Evolutionary conservation across 2,113 vertebrate genomes (phyloP), one percentile per base, ranked within the genome.

Genomic region (Cepphus grylle): DNA sequence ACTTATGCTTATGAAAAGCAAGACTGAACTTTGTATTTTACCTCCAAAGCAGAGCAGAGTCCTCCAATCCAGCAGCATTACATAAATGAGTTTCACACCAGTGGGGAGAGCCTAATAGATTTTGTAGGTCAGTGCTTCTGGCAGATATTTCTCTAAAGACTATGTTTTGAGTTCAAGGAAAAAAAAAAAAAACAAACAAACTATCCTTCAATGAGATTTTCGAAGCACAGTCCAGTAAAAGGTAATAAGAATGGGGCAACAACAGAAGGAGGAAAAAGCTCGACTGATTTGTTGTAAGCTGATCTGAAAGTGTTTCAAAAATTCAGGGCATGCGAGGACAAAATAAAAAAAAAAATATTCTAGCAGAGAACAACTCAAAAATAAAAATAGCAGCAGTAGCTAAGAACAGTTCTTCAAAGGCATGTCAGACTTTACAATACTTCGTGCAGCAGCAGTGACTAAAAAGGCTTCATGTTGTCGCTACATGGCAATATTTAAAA

Each of bases 401-500:
- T 94, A 89, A 79, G 94, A 92, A 89, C 78, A 81, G 71, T 8
- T 93, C 96, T 97, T 97, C 96, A 97, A 96, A 97, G 91, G 63
- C 80, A 96, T 93, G 94, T 95, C 95, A 97, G 93, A 66, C 71
- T 96, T 90, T 34, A 65, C 80, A 92, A 90, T 87, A 81, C 79
- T 94, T 90, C 20, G 67, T 0, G 10, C 73, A 87, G 87, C 78
- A 91, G 89, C 49, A 5, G 45, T 15, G 49, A 94, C 89, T 95
- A 53, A 88, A 97, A 92, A 92, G 71, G 63, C 85, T 87, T 87
- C 3, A 0, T 1, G 26, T 69, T 84, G 79, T 93, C 0, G 4
- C 78, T 91, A 86, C 80, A 45, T 8, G 66, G 74, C 3, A 4
- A 38, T 70, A 76, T 90, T 83, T 53, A 90, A 95, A 96, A 90